Evolutionary conservation across 1,140 invertebrate species (phyloP), one percentile per base, ranked within the genome.

Genomic region (Ceratina japonica): DNA sequence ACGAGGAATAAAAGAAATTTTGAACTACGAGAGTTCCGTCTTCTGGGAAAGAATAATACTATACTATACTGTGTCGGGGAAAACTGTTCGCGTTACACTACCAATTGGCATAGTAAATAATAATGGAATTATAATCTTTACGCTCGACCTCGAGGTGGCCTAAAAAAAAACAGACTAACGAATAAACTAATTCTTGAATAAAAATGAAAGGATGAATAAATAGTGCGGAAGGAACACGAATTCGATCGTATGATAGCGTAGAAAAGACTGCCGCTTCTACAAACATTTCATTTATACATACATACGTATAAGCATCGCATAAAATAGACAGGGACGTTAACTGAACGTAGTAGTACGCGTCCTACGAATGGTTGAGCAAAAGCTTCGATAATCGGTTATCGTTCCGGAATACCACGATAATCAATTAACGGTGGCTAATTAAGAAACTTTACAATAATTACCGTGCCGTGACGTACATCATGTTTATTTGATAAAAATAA

Each of bases 221-320:
- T 1, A 20, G 37, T 18, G 20, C 13, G 58, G 24, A 10, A n/a
- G 18, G 62, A 20, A 72, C 27, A 64, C 59, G 64, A 37, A 78
- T 58, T 22, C 73, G 65, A 75, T 83, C 54, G 69, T 78, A 66
- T 44, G 59, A 56, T 70, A 78, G 73, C 70, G 73, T 79, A 70
- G 71, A 52, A 75, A 85, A 85, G 83, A 85, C 83, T 85, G 83
- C 83, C 83, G 79, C 68, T 75, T 80, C 44, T 80, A 77, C 52
- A 54, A 22, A 58, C n/a, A 20, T 24, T 24, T 64, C 63, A 68
- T 80, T 78, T 63, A 44, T 10, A 44, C 37, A 44, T 44, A 44
- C 10, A 44, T 10, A 44, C 16, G 59, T 31, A 49, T 59, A 58
- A 61, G 70, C 61, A 49, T 20, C 16, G 10, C 31, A 65, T 44